Evolutionary conservation across 1,140 invertebrate species (phyloP), one percentile per base, ranked within the genome.

Genomic region (Caligus rogercresseyi): DNA sequence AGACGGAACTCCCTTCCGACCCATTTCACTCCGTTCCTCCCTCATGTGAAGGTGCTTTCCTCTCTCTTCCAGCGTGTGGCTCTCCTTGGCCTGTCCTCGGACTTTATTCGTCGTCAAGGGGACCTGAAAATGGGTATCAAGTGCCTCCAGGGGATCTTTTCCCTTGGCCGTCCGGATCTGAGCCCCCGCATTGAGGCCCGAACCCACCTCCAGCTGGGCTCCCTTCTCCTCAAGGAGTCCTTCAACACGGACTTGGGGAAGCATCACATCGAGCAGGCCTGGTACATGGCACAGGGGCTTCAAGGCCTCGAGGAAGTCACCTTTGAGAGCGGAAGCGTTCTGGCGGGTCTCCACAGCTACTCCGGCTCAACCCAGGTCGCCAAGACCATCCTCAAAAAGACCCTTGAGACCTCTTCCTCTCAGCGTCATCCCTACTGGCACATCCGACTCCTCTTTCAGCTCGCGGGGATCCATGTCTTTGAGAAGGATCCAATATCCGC

Each of bases 361-460:
- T 86, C 87, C 72, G 82, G 84, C 66, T 85, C 91, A 72, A 80
- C 82, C 52, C 81, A 82, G 66, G 75, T 85, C 52, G 87, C 89
- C 14, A 95, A 93, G 77, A 84, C 87, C 19, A 86, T 95, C 67
- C 73, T 96, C 65, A 76, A 86, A 65, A 87, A 89, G 73, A 91
- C 89, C 0, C 86, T 95, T 67, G 91, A 96, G 76, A 43, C 31
- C 7, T 95, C 91, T 26, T n/a, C n/a, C n/a, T n/a, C n/a, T n/a
- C 89, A 92, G 69, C 86, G 91, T 69, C 88, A 85, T 79, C 84
- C 88, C 52, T 96, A 92, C 72, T 97, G 92, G 92, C 90, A 96
- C 74, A 96, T 91, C 76, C 81, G 92, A 72, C 78, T 97, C 65
- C 83, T 97, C 68, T 92, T 97, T 73, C 91, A 95, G 74, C 75